Percentiles rank a stretch among this genome's conserved stretches.
Conservation (phyloP, 2,888 invertebrate species). For the Neoaliturus tenellus region DNA sequence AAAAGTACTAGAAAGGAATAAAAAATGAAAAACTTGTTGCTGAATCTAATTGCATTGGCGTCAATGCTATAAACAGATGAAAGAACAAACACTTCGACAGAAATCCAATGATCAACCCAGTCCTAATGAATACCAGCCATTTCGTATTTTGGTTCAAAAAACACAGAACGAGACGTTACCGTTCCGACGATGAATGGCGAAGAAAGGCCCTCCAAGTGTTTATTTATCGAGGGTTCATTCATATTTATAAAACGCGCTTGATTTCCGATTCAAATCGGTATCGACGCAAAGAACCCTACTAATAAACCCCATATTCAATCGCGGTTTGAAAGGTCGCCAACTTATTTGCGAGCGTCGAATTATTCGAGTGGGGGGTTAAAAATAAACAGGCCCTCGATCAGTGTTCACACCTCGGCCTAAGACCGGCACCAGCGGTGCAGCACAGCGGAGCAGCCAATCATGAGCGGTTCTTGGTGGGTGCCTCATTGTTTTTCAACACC, state of each 20-base stretch:
- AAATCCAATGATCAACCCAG: background rate
- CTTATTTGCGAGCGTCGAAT: slow-evolving; percentile 21
- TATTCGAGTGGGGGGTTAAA: slow-evolving; percentile 39
- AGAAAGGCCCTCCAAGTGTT: slow-evolving; percentile 42
- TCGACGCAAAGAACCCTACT: slow-evolving; percentile 27
- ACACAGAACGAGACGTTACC: slow-evolving; percentile 40
- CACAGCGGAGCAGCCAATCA: slow-evolving; percentile 35
- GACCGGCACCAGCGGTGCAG: slow-evolving; percentile 11
- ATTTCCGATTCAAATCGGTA: slow-evolving; percentile 31
- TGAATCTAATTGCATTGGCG: background rate
- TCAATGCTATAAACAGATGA: background rate
- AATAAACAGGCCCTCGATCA: slow-evolving; percentile 35
- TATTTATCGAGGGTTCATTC: slow-evolving; percentile 44
- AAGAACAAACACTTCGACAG: background rate
- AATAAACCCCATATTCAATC: slow-evolving; percentile 36
- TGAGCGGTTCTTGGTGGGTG: background rate
- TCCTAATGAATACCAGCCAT: slow-evolving; percentile 1
- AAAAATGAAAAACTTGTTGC: too few species aligned
- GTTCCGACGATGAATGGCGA: slow-evolving; percentile 10
- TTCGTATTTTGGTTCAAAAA: slow-evolving; percentile 13
- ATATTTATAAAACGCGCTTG: slow-evolving; percentile 41
- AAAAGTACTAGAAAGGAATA: too few species aligned
- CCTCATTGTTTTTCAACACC: slow-evolving; percentile 23
- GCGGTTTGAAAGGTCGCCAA: slow-evolving; percentile 36
- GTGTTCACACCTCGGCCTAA: slow-evolving; percentile 44